Evolutionary conservation across 2,113 vertebrate species (phyloP).

Genomic region (Sarotherodon lohbergeri): DNA sequence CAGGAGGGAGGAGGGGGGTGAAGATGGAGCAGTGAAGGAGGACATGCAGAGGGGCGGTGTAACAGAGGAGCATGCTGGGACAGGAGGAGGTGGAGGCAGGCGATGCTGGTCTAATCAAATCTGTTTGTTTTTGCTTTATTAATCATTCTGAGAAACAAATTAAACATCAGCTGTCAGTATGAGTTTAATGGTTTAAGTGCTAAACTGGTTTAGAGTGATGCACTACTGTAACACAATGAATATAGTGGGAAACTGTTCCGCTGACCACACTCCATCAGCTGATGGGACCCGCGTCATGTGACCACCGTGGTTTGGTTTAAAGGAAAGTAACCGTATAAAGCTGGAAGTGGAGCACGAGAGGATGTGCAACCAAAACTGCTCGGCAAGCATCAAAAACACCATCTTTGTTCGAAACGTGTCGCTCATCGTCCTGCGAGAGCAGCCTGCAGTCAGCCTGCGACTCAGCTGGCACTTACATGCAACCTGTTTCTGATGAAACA

Average conservation of each 20-base stretch:
- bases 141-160: background rate
- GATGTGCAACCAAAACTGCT: background rate
- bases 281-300: background rate
- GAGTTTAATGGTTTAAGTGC: background rate
- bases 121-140: background rate
- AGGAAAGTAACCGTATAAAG: background rate
- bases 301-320: background rate
- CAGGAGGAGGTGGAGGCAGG: background rate
- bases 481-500: too few species aligned
- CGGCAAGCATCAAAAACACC: background rate
- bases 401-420: background rate
- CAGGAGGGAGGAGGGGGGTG: background rate
- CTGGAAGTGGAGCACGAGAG: background rate
- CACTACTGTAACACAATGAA: background rate
- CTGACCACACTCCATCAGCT: background rate
- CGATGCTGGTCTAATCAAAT: background rate
- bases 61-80: background rate
- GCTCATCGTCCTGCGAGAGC: accelerated
- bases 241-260: background rate
- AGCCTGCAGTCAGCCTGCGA: background rate
- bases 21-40: background rate
- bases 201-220: background rate
- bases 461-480: background rate
- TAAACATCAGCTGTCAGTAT: background rate
- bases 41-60: background rate